Evolutionary conservation across 1,140 invertebrate genomes (phyloP).

Genomic region (Ridgeia piscesae): DNA sequence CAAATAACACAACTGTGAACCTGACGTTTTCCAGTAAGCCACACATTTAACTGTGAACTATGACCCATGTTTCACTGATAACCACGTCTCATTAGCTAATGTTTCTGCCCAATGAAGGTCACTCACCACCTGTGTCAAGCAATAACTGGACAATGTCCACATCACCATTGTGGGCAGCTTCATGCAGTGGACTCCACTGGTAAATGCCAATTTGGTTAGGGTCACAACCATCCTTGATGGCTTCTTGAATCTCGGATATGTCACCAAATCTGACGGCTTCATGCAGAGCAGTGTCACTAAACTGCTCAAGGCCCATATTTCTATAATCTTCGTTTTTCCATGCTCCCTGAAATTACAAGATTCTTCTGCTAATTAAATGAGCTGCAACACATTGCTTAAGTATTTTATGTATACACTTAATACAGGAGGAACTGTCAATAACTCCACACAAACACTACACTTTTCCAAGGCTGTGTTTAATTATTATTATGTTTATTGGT

Average conservation of each 20-base stretch:
- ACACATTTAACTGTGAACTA: too few relatives aligned
- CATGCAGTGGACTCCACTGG: constrained; percentile 48
- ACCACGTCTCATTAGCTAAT: too few relatives aligned
- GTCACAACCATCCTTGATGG: constrained; percentile 43
- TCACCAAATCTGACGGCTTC: constrained; percentile 48
- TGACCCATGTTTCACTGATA: too few relatives aligned
- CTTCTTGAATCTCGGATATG: constrained; percentile 40
- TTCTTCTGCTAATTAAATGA: not conserved
- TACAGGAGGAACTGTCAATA: not conserved
- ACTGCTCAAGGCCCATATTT: not conserved
- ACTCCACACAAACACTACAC: too few relatives aligned
- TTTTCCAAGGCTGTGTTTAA: too few relatives aligned
- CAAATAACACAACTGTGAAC: too few relatives aligned
- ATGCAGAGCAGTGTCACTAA: constrained; percentile 32
- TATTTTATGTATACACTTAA: not conserved
- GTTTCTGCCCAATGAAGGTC: too few relatives aligned
- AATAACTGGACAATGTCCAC: constrained; percentile 42
- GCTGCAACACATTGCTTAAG: not conserved
- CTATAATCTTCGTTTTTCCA: not conserved
- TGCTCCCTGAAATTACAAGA: not conserved
- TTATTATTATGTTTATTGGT: too few relatives aligned
- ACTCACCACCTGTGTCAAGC: constrained; percentile 40
- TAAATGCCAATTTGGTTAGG: constrained; percentile 48
- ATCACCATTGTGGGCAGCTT: constrained; percentile 49
- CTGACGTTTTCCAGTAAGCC: too few relatives aligned